A percentile compares a stretch with the other conserved stretches of the same genome.
phyloP scores from a whole-genome alignment of 2,797 vertebrate species.

The Manis javanica region DNA sequence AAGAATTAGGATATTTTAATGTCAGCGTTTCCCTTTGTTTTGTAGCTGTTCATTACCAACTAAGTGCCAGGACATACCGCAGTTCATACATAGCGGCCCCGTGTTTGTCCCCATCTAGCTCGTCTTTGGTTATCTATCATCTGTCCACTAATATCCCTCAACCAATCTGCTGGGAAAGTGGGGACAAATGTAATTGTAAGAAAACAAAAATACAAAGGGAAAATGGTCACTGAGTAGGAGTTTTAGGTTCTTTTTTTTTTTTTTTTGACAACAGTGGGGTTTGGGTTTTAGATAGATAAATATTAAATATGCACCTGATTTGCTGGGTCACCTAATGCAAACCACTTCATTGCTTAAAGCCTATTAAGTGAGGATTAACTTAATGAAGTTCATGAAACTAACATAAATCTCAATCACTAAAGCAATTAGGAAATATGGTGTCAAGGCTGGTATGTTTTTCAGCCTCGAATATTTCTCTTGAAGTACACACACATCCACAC shows the following conservation, averaged over 20 bases:
- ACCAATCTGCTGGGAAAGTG: background rate
- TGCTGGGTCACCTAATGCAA: background rate
- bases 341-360: background rate
- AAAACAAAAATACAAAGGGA: background rate
- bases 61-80: no score
- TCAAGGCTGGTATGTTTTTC: background rate
- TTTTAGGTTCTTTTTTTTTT: background rate
- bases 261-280: background rate
- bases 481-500: background rate
- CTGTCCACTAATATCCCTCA: background rate
- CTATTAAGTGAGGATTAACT: background rate
- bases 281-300: conserved; percentile 8
- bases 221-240: background rate
- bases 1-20: background rate
- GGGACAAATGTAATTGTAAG: background rate
- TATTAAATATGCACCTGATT: background rate
- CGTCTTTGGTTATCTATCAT: background rate
- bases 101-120: background rate
- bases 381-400: background rate
- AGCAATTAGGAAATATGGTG: background rate
- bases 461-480: background rate
- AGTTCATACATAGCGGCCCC: background rate
- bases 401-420: background rate
- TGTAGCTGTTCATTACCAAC: no score
- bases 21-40: background rate